phyloP scores from a whole-genome alignment of 2,797 vertebrate genomes.

The Phoeniculus purpureus region DNA sequence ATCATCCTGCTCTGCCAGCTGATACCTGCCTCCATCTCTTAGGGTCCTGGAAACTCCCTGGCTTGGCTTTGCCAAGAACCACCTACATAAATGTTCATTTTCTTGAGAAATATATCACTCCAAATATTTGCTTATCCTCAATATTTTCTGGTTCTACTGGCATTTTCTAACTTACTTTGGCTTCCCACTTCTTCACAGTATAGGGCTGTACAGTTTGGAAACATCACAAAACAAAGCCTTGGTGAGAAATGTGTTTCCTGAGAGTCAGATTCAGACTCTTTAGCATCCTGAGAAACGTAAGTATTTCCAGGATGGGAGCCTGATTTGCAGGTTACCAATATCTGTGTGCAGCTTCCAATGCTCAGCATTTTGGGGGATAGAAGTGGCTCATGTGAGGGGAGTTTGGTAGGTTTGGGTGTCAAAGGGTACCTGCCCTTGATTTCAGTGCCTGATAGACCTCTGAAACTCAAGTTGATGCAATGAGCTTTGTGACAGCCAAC shows the following conservation, averaged over 20 bases:
- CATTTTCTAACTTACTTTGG: neutral
- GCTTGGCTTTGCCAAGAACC: neutral
- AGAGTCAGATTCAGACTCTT: neutral
- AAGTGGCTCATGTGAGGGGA: neutral
- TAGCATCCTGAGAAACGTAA: neutral
- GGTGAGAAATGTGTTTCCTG: neutral
- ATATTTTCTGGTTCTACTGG: neutral
- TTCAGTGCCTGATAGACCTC: neutral
- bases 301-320: neutral
- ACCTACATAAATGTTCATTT: neutral
- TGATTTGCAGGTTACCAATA: neutral
- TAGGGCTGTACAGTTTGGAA: neutral
- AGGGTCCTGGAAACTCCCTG: neutral
- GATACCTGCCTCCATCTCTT: neutral
- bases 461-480: neutral
- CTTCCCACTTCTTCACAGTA: neutral
- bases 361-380: neutral
- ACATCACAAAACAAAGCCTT: neutral
- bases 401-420: neutral
- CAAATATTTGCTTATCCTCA: neutral
- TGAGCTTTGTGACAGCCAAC: neutral
- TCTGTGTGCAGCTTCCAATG: neutral
- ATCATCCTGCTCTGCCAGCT: rapidly evolving
- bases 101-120: neutral
- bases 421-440: neutral